Conservation (phyloP, 2,113 vertebrate genomes). For the Dendrocopos noguchii region DNA sequence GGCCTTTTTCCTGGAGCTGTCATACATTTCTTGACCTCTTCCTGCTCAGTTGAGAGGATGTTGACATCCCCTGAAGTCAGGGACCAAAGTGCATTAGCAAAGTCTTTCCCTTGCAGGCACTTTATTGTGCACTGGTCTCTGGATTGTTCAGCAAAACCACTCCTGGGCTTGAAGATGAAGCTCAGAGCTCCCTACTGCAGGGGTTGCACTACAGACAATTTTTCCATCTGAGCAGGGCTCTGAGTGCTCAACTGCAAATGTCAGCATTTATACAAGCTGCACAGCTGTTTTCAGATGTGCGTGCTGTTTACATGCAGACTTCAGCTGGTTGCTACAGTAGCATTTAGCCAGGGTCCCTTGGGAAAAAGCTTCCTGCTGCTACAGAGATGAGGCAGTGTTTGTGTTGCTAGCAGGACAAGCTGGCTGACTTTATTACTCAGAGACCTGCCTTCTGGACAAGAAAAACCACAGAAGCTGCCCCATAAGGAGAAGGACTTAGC, state of each 20-base stretch:
- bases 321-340: slow-evolving; percentile 32
- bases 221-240: background rate
- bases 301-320: slow-evolving; percentile 13
- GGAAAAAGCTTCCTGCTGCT: background rate
- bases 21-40: background rate
- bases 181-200: background rate
- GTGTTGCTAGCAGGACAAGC: background rate
- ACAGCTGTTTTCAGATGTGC: slow-evolving; percentile 4
- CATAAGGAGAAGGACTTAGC: background rate
- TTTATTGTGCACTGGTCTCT: background rate
- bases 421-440: background rate
- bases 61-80: background rate
- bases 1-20: background rate
- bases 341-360: background rate
- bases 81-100: background rate
- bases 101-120: background rate
- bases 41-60: background rate
- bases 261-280: slow-evolving; percentile 9
- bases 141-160: background rate
- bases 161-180: background rate
- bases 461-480: background rate
- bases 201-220: background rate
- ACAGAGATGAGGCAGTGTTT: background rate
- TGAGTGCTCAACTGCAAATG: background rate
- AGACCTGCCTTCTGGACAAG: background rate